Percentiles rank a stretch among this genome's conserved stretches.
phyloP scores from a whole-genome alignment of 2,888 invertebrate species.

The Lasioglossum figueresi region DNA sequence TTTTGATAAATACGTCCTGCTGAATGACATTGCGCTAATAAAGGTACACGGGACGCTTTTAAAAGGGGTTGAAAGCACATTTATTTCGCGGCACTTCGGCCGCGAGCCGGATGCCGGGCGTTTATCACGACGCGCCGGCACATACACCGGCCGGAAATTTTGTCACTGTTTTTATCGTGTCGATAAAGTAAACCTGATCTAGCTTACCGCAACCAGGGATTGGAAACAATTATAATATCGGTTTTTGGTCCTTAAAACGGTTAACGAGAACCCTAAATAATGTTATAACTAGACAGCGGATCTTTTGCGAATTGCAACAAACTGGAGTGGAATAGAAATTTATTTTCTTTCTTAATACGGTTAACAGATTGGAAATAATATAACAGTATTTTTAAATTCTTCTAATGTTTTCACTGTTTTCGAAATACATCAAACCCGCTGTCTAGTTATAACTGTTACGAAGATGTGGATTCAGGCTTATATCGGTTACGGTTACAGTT shows the following conservation, averaged over 20 bases:
- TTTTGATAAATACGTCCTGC: constrained; percentile 65
- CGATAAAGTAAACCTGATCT: constrained; percentile 1
- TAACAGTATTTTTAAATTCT: no score
- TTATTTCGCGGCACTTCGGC: not conserved
- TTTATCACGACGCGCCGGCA: constrained; percentile 10
- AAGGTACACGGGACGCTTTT: constrained; percentile 65
- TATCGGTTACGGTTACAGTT: no score
- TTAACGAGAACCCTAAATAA: not conserved
- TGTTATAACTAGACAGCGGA: no score
- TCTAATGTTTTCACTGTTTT: no score
- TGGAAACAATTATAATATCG: not conserved
- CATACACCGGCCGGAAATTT: not conserved
- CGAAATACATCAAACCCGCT: no score
- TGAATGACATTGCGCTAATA: constrained; percentile 75
- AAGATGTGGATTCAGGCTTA: no score
- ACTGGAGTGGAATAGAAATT: no score
- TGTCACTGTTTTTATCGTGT: constrained; percentile 10
- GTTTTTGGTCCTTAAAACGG: not conserved
- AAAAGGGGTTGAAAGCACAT: constrained; percentile 14
- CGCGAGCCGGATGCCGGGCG: constrained; percentile 6
- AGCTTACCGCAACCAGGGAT: not conserved
- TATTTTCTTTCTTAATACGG: no score
- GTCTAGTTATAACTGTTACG: no score
- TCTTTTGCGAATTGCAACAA: no score
- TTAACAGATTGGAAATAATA: no score